phyloP scores from a whole-genome alignment of 2,888 invertebrate genomes.

The Eupelmus urozonus region DNA sequence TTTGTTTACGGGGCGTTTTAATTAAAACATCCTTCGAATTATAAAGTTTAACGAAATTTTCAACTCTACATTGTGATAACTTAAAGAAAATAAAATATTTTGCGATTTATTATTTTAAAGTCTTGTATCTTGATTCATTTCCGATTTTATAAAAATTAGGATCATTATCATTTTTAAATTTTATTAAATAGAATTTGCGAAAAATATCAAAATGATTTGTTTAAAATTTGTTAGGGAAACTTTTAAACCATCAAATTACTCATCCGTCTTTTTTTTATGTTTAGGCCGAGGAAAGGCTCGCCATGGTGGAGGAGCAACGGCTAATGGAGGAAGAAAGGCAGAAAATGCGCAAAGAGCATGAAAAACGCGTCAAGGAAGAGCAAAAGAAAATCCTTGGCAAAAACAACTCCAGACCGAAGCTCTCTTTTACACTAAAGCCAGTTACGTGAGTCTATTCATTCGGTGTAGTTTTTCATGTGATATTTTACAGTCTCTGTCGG shows the following conservation, averaged over 20 bases:
- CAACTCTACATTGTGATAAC: too few relatives aligned
- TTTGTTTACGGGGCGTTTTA: too few relatives aligned
- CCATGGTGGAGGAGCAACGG: constrained; percentile 97
- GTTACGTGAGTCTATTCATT: constrained; percentile 80
- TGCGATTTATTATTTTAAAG: too few relatives aligned
- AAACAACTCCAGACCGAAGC: constrained; percentile 96
- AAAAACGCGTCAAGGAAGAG: constrained; percentile 94
- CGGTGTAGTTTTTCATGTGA: constrained; percentile 60
- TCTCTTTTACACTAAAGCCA: constrained; percentile 93
- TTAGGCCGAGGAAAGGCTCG: constrained; percentile 96
- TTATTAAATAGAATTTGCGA: not conserved
- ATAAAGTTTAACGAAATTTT: too few relatives aligned
- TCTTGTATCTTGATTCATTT: too few relatives aligned
- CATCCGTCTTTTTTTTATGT: constrained; percentile 55
- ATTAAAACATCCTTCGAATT: too few relatives aligned
- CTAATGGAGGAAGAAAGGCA: constrained; percentile 97
- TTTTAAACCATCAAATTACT: too few relatives aligned
- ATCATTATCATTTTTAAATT: not conserved
- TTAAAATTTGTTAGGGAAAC: too few relatives aligned
- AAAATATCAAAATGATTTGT: constrained; percentile 3
- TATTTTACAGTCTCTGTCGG: constrained; percentile 49
- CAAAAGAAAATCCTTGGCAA: constrained; percentile 98
- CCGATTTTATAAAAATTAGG: too few relatives aligned
- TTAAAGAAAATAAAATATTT: too few relatives aligned
- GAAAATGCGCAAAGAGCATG: constrained; percentile 94